phyloP scores from a whole-genome alignment of 2,113 vertebrate species.

The Ammospiza caudacuta region DNA sequence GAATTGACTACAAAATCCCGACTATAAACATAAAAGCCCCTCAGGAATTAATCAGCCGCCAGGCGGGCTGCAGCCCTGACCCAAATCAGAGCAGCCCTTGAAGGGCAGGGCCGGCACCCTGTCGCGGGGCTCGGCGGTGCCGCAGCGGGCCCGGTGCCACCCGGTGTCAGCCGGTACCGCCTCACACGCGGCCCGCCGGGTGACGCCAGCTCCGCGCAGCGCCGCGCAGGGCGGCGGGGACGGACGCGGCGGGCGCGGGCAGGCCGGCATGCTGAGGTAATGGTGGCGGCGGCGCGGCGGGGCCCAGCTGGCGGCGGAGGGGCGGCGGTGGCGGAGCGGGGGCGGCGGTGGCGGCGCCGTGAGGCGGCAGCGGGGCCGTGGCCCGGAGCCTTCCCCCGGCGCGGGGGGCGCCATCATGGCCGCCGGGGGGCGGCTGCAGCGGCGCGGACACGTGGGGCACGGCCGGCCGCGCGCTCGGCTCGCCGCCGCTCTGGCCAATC shows the following conservation, averaged over 20 bases:
- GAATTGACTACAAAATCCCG: not conserved
- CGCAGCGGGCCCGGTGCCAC: not conserved
- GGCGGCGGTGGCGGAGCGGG: too few species aligned
- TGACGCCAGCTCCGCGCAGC: not conserved
- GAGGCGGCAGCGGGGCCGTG: too few species aligned
- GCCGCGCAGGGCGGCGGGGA: not conserved
- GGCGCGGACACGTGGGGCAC: not conserved
- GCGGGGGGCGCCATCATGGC: not conserved
- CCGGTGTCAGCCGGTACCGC: not conserved
- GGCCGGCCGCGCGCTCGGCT: not conserved
- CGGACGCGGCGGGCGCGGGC: not conserved
- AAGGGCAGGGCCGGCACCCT: not conserved
- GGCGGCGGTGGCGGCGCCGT: too few species aligned
- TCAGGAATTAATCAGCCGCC: not conserved
- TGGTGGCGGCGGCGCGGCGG: not conserved
- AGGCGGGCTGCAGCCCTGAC: not conserved
- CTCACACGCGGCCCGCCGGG: not conserved
- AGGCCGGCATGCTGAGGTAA: not conserved
- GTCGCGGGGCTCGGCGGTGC: not conserved
- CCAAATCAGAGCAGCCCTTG: fast-evolving
- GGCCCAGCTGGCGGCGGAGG: not conserved
- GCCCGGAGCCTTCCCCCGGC: too few species aligned
- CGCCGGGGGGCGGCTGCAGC: not conserved
- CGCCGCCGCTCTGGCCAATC: not conserved
- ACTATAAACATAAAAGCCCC: fast-evolving